Evolutionary conservation across 1,140 invertebrate genomes (phyloP).

Genomic region (Cotesia typhae): DNA sequence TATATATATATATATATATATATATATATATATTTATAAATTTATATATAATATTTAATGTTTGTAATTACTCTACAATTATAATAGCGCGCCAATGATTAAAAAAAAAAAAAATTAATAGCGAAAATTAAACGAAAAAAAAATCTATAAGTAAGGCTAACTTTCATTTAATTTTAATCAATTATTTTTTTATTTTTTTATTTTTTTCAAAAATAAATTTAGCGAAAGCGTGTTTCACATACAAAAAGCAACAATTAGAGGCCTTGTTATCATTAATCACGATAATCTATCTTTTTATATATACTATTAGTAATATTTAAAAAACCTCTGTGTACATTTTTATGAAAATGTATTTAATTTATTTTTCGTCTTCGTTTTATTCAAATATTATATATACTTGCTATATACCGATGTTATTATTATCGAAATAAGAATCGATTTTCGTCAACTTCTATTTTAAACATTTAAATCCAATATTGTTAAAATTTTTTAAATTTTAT

Average conservation of each 20-base stretch:
- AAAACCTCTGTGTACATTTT: slow-evolving; percentile 47
- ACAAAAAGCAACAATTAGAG: slow-evolving; percentile 66
- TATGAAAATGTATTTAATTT: too few species aligned
- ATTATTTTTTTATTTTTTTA: too few species aligned
- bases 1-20: too few species aligned
- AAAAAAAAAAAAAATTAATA: slow-evolving; percentile 48
- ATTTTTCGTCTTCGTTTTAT: not conserved
- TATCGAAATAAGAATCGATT: not conserved
- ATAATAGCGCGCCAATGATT: slow-evolving; percentile 41
- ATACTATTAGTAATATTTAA: slow-evolving; percentile 55
- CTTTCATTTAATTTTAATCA: not conserved
- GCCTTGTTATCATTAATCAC: slow-evolving; percentile 60
- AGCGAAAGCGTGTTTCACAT: slow-evolving; percentile 62
- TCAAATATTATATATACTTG: slow-evolving; percentile 23
- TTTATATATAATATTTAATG: slow-evolving; percentile 39
- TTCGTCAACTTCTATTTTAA: not conserved
- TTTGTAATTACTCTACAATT: slow-evolving; percentile 48
- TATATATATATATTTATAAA: slow-evolving; percentile 24
- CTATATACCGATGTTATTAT: too few species aligned
- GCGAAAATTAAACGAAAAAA: slow-evolving; percentile 39
- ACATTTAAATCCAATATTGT: not conserved
- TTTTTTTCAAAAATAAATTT: slow-evolving; percentile 13
- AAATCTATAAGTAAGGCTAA: slow-evolving; percentile 34
- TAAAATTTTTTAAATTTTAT: not conserved
- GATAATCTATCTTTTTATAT: slow-evolving; percentile 58